Conservation (phyloP, 64 coral and sea anemone genomes). For the Anthopleura sola region DNA sequence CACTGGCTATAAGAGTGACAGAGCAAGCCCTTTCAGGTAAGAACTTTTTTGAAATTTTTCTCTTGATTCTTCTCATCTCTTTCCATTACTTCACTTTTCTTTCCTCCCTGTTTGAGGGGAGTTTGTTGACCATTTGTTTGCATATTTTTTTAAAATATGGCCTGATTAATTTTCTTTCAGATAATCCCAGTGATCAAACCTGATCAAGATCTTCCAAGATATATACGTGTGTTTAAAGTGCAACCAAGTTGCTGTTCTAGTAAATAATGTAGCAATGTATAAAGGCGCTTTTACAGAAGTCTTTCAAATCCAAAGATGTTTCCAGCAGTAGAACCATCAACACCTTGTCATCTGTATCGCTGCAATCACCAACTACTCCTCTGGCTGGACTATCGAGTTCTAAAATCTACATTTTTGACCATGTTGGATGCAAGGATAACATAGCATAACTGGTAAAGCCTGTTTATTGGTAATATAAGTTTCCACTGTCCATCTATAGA, state of each 20-base stretch:
- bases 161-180: background rate
- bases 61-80: background rate
- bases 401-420: too few species aligned
- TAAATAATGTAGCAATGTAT: slow-evolving; percentile 8
- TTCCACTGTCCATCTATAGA: too few species aligned
- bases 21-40: slow-evolving; percentile 89
- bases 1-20: slow-evolving; percentile 73
- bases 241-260: background rate
- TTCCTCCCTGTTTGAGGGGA: background rate
- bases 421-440: too few species aligned
- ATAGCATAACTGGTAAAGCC: too few species aligned
- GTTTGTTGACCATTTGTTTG: too few species aligned
- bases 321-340: background rate
- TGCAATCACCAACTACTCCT: too few species aligned
- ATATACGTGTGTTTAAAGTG: background rate
- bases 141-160: too few species aligned
- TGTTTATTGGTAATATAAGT: too few species aligned
- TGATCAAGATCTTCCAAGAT: background rate
- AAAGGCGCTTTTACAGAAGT: slow-evolving; percentile 1
- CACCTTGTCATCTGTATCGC: too few species aligned
- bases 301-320: slow-evolving; percentile 9
- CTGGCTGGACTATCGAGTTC: too few species aligned
- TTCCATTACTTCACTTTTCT: too few species aligned
- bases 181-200: slow-evolving; percentile 2
- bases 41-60: background rate